phyloP scores from a whole-genome alignment of 2,888 invertebrate species.

The Caenorhabditis sp. region DNA sequence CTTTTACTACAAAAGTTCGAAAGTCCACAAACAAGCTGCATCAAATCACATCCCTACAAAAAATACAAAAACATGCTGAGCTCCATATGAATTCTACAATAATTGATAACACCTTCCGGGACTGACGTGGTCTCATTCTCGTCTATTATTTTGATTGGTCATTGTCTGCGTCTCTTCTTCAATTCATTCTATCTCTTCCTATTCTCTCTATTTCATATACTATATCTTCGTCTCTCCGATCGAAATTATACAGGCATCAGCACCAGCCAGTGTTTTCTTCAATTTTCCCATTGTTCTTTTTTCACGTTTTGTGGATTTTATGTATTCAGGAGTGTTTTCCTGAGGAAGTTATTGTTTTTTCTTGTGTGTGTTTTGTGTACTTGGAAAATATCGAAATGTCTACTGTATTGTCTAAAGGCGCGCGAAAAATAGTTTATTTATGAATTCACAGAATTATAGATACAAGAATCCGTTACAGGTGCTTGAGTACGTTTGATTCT shows the following conservation, averaged over 20 bases:
- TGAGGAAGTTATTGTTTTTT: too few species aligned
- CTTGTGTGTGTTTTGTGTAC: too few species aligned
- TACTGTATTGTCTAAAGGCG: slow-evolving; percentile 3
- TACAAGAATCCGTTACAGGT: too few species aligned
- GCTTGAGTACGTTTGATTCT: too few species aligned
- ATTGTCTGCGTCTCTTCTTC: neutral
- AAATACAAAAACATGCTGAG: too few species aligned
- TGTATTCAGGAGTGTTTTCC: neutral
- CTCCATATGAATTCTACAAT: too few species aligned
- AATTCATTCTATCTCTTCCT: neutral
- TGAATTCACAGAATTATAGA: too few species aligned
- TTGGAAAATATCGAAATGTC: neutral
- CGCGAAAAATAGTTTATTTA: neutral
- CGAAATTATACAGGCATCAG: slow-evolving; percentile 3
- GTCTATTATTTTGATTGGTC: neutral
- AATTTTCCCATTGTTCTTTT: neutral
- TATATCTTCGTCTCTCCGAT: neutral
- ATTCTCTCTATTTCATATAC: neutral
- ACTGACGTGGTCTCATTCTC: neutral
- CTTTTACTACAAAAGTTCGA: too few species aligned
- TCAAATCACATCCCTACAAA: too few species aligned
- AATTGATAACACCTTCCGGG: neutral
- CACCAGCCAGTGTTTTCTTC: neutral
- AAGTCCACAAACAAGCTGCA: too few species aligned
- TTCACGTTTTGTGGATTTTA: neutral